These are phyloP conservation scores for Gerris buenoi DNA, from an alignment of 1,140 invertebrate species.

Conservation along the genomic window DNA sequence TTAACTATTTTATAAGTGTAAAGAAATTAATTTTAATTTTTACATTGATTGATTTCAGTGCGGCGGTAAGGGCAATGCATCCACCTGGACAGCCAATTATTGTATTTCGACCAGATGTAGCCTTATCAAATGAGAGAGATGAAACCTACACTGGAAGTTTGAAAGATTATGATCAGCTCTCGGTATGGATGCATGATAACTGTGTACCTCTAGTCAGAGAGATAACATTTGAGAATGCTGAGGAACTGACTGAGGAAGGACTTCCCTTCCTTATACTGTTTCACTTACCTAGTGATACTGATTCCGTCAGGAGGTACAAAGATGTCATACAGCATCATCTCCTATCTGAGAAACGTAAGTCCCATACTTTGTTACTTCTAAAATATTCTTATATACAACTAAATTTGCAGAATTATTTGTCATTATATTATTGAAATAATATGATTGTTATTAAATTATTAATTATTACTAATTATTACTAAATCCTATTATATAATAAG, in stretches of 20 bases:
- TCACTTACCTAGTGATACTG: constrained; percentile 71
- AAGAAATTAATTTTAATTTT: no score
- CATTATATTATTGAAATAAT: no score
- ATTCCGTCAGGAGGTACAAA: constrained; percentile 74
- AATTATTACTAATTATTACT: no score
- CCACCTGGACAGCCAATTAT: constrained; percentile 61
- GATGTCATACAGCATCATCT: constrained; percentile 65
- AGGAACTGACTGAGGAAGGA: constrained; percentile 97
- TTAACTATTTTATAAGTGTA: no score
- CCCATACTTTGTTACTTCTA: no score
- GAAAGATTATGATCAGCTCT: constrained; percentile 51
- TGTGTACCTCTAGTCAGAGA: constrained; percentile 79
- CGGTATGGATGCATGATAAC: constrained; percentile 48
- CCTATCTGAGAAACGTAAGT: constrained; percentile 78
- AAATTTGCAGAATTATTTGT: no score
- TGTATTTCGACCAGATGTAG: constrained; percentile 63
- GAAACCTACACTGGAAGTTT: constrained; percentile 61
- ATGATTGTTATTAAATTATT: no score
- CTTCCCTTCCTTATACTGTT: constrained; percentile 98
- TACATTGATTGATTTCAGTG: constrained; percentile 27
- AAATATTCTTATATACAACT: no score
- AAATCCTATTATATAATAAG: no score
- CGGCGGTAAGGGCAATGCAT: constrained; percentile 57
- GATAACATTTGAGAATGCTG: constrained; percentile 98
- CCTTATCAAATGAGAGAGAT: constrained; percentile 59